These are phyloP conservation scores for Drosophila simulans DNA, from an alignment of 1,140 invertebrate species.

Conservation along the genomic window DNA sequence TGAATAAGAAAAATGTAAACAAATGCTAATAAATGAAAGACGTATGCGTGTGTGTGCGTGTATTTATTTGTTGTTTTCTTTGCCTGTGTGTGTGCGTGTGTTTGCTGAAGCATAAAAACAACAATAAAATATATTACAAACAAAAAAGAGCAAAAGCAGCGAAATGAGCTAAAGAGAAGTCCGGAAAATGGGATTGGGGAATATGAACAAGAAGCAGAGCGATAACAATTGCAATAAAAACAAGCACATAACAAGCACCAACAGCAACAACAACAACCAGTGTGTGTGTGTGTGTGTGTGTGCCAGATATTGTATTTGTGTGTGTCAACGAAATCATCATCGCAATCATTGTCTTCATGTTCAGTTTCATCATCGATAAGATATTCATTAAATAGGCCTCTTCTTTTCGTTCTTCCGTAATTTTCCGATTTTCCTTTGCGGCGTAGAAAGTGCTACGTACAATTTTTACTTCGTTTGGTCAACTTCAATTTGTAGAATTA, in stretches of 20 bases:
- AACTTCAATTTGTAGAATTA: too few relatives aligned
- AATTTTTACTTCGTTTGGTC: too few relatives aligned
- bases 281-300: constrained; percentile 1
- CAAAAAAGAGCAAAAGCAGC: constrained; percentile 9
- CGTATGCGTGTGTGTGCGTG: constrained; percentile 23
- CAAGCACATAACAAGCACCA: constrained; percentile 35
- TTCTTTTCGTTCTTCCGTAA: neutral
- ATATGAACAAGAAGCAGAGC: constrained; percentile 23
- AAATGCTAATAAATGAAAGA: constrained; percentile 29
- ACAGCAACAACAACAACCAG: constrained; percentile 11
- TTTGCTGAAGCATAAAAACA: constrained; percentile 37
- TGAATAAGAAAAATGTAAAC: constrained; percentile 29
- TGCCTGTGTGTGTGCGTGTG: constrained; percentile 13
- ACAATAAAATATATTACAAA: constrained; percentile 50
- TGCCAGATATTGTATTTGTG: neutral
- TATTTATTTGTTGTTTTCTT: constrained; percentile 31
- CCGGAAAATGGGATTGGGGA: constrained; percentile 21
- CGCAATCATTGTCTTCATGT: constrained; percentile 11
- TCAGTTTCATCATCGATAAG: constrained; percentile 16
- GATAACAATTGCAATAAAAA: constrained; percentile 51
- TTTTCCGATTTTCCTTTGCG: neutral
- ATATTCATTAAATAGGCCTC: neutral
- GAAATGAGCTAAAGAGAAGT: constrained; percentile 21
- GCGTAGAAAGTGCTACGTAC: neutral
- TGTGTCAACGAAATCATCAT: constrained; percentile 11